Evolutionary conservation across 2,797 vertebrate species (phyloP).

Genomic region (Anguilla anguilla): DNA sequence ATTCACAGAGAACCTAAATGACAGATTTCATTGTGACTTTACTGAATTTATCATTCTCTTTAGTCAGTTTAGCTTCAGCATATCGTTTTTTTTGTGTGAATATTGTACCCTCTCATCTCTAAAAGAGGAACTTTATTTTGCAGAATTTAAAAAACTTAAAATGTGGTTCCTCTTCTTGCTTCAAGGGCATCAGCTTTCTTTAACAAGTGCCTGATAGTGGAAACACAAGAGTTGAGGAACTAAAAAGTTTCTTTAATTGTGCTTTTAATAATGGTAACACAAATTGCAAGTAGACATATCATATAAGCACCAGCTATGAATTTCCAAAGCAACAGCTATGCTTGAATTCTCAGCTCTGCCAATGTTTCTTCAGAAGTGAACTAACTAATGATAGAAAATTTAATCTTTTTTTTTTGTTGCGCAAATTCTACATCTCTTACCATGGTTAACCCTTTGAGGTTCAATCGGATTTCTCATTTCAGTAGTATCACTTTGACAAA

Average conservation of each 20-base stretch:
- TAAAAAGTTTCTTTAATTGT: background rate
- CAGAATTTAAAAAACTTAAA: background rate
- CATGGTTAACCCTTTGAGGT: background rate
- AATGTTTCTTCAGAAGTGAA: no score
- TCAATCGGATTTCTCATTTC: constrained; percentile 39
- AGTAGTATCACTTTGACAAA: constrained; percentile 52
- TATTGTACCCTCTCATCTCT: background rate
- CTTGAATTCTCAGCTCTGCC: no score
- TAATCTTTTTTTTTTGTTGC: background rate
- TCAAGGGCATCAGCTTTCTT: background rate
- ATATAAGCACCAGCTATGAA: background rate
- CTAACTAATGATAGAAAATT: background rate
- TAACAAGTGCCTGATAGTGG: background rate
- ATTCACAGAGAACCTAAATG: background rate
- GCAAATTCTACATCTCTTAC: background rate
- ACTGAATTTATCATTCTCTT: background rate
- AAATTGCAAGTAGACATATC: background rate
- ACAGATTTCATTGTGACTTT: background rate
- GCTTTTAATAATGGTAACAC: background rate
- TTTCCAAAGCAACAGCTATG: no score
- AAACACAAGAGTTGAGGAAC: background rate
- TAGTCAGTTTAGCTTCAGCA: background rate
- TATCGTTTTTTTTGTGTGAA: background rate
- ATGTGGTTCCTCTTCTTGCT: background rate
- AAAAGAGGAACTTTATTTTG: background rate